Base-by-base conservation (phyloP, 2,113 vertebrate genomes). In the Ivindomyrus marchei region DNA sequence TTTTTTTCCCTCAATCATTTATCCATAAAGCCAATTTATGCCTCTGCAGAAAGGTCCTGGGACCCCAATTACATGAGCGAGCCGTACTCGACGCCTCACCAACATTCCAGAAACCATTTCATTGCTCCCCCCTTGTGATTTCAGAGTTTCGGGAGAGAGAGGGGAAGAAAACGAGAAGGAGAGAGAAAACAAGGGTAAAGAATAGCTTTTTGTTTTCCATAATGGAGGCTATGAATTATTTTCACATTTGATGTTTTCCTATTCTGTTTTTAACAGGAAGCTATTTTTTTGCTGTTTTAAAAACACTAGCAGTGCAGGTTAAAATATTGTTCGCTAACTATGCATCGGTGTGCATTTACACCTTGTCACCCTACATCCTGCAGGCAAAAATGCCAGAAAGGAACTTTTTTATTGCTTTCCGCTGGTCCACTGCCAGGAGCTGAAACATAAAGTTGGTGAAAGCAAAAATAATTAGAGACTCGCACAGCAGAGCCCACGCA, bases 101-200 rank as follows among this genome's bases (percentile, higher is more conserved):
- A 58, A 89, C 88, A 90, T 83, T 36, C 83, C 83, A 86, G 92
- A 92, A 90, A 52, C 91, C 90, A 94, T 92, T 87, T 92, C 94
- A 92, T 95, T 95, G 93, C 95, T 94, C 92, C 95, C 95, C 95
- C 94, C 95, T 96, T 93, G 94, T 95, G 95, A 92, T 94, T 53
- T 88, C 47, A 70, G 58, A 3, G 84, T 24, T 90, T n/a, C 9
- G 10, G 53, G 27, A 87, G 46, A 77, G 70, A 83, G 27, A 88
- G n/a, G 53, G 19, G 3, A 17, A 39, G 45, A 24, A 88, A 4
- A 88, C 21, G 58, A 70, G 86, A 52, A 77, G 36, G 70, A 58
- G 62, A 5, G 31, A 90, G 66, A 27, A n/a, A 88, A 39, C 50
- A 17, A 52, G 46, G 74, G n/a, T 31, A 74, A 46, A 74, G 58